Evolutionary conservation across 2,113 vertebrate genomes (phyloP).

Genomic region (Grallaria varia): DNA sequence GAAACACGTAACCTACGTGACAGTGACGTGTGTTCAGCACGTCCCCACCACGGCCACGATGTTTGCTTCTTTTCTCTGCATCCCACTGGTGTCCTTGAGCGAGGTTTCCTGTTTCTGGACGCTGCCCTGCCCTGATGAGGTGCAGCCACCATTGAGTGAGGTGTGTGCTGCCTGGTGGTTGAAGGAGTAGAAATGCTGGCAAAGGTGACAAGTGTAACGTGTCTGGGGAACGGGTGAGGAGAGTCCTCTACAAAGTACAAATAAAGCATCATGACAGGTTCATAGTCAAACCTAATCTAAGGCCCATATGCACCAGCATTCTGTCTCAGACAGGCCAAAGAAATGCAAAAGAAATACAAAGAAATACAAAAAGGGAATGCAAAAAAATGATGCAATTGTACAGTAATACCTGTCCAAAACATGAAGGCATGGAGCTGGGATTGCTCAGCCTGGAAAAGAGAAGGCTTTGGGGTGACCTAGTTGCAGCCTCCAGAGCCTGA

Average conservation of each 20-base stretch:
- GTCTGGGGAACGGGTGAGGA: background rate
- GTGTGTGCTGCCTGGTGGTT: background rate
- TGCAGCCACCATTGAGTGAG: background rate
- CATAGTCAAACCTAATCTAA: background rate
- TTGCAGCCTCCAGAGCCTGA: fast-evolving
- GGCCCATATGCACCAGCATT: fast-evolving
- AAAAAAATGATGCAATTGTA: fast-evolving
- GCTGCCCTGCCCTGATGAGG: background rate
- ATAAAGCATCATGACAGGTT: background rate
- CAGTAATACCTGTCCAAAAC: background rate
- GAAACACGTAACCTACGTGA: fast-evolving
- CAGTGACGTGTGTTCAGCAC: fast-evolving
- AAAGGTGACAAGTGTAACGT: background rate
- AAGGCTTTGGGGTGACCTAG: background rate
- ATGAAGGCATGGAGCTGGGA: background rate
- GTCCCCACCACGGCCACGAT: fast-evolving
- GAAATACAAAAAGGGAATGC: too few species aligned
- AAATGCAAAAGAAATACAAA: too few species aligned
- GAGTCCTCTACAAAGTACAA: background rate
- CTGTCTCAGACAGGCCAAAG: background rate
- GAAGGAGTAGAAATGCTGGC: background rate
- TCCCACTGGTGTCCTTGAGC: background rate
- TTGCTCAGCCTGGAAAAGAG: background rate
- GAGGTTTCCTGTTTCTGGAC: background rate
- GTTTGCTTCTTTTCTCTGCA: background rate